These are phyloP conservation scores for Podarcis muralis DNA, from an alignment of 2,113 vertebrate species.

Conservation along the genomic window DNA sequence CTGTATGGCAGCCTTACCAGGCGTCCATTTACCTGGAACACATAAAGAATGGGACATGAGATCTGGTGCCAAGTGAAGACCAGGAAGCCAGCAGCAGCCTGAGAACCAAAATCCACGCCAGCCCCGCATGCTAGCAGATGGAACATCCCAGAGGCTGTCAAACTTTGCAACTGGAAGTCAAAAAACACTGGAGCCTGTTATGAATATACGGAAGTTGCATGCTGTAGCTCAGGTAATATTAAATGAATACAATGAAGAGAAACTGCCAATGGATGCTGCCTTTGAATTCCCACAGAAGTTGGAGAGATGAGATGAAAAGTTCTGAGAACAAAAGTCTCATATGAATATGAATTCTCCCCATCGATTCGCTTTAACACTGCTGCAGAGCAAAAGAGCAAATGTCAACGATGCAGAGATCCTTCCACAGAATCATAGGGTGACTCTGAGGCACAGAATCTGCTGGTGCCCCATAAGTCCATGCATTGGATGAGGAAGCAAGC, in stretches of 20 bases:
- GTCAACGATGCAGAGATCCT: neutral
- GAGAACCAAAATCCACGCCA: neutral
- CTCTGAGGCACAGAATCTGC: neutral
- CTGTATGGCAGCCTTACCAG: neutral
- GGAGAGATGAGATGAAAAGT: neutral
- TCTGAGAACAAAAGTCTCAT: neutral
- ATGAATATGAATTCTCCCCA: neutral
- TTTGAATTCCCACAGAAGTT: neutral
- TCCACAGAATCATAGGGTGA: neutral
- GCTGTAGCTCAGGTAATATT: no score
- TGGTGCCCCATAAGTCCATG: neutral
- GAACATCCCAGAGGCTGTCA: no score
- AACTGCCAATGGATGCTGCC: no score
- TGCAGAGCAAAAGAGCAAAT: neutral
- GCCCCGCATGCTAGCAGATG: no score
- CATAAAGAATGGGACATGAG: neutral
- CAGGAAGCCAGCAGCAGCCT: neutral
- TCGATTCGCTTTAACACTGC: neutral
- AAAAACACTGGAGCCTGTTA: no score
- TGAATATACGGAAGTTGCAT: no score
- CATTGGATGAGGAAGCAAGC: neutral
- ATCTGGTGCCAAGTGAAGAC: neutral
- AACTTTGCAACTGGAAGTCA: no score
- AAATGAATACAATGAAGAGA: no score
- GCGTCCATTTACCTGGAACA: slow-evolving; percentile 14